Conservation (phyloP, 2,113 vertebrate genomes). For the Synchiropus splendidus region DNA sequence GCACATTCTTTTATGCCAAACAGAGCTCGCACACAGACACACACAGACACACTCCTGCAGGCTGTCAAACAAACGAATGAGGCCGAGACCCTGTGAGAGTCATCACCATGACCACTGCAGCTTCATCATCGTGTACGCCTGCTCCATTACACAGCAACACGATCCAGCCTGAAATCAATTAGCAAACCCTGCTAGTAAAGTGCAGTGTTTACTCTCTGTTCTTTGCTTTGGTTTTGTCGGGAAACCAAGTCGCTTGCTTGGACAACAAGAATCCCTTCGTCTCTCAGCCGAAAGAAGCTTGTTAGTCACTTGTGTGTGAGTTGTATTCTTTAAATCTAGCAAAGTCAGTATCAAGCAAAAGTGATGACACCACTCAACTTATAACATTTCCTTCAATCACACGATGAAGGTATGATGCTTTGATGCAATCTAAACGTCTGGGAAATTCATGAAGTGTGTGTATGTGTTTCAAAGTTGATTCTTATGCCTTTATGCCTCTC, state of each 20-base stretch:
- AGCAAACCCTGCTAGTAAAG: conserved; percentile 37
- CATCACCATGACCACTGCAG: conserved; percentile 62
- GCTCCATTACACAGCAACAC: conserved; percentile 64
- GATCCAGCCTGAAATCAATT: conserved; percentile 64
- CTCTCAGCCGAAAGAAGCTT: too few relatives aligned
- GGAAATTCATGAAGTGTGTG: too few relatives aligned
- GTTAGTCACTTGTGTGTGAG: conserved; percentile 25
- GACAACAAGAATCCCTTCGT: conserved; percentile 13
- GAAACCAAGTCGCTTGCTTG: conserved; percentile 38
- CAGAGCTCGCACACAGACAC: conserved; percentile 26
- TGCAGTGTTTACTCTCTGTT: conserved; percentile 44
- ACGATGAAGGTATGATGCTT: too few relatives aligned
- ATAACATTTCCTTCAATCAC: too few relatives aligned
- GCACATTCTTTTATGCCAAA: conserved; percentile 53
- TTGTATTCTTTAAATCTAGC: too few relatives aligned
- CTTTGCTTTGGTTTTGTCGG: conserved; percentile 45
- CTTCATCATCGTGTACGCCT: conserved; percentile 62
- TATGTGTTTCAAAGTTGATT: too few relatives aligned
- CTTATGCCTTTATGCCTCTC: too few relatives aligned
- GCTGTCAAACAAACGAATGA: conserved; percentile 59
- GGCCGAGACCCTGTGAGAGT: conserved; percentile 59
- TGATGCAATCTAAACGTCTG: too few relatives aligned
- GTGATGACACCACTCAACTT: too few relatives aligned
- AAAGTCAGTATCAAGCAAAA: too few relatives aligned
- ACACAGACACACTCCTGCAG: conserved; percentile 26